Base-by-base conservation (phyloP, 1,140 invertebrate species). In the Nasonia vitripennis region DNA sequence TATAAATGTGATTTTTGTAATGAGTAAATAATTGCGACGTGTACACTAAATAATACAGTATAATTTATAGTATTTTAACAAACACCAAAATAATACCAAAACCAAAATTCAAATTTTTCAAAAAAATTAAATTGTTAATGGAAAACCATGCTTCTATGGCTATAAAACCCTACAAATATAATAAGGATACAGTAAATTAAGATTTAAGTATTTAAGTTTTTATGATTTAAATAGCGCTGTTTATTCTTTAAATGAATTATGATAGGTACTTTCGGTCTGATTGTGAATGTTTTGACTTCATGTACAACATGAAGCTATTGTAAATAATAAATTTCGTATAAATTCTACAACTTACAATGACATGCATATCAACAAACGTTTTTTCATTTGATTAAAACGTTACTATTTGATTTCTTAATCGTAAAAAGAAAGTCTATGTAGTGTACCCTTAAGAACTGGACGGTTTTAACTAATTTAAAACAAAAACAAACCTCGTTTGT, bases 401-500 rank as follows among this genome's bases (percentile, higher is more conserved):
- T 2, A 51, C 48, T 51, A 51, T 14, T 51, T 51, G 10, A 45
- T 45, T 45, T 45, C 6, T 45, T 45, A 17, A 51, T 3, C 14
- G 48, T 62, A 7, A 20, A n/a, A 62, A n/a, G 55, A 62, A n/a
- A 78, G 41, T 45, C 41, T 6, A 48, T 77, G n/a, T 48, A 81
- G 68, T 48, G 80, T 71, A 85, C 80, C 67, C 74, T 62, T 17
- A 51, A 86, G 37, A 70, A 83, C 51, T 68, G 51, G 10, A 78
- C 71, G 37, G 41, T 77, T 68, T 62, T 71, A 85, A 55, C 78
- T 48, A 70, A 11, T 62, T 84, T 78, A 85, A 83, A 81, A 70
- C 20, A 86, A 62, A 85, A 90, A 93, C 93, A 91, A 92, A 93
- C 93, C 93, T 93, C 93, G 84, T 93, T 91, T 75, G 92, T 93